Conservation (phyloP, 2,888 invertebrate genomes). For the Rhagonycha fulva region DNA sequence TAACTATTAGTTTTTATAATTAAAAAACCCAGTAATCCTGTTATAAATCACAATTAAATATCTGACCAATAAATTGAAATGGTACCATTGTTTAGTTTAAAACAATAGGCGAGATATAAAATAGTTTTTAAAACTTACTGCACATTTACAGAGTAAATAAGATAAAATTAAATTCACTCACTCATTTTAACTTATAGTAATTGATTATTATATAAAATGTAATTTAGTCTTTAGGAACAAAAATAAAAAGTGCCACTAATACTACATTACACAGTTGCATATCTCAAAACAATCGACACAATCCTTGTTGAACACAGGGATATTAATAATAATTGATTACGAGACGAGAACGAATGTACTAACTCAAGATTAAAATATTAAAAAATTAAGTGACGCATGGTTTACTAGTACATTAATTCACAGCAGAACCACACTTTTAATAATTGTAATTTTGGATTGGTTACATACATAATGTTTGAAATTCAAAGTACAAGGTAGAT, state of each 20-base stretch:
- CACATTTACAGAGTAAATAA: neutral
- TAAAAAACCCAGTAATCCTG: neutral
- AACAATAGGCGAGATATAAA: neutral
- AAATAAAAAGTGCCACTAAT: neutral
- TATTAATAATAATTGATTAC: slow-evolving; percentile 21
- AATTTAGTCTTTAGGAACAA: neutral
- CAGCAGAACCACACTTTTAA: neutral
- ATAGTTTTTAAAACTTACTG: neutral
- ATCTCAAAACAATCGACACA: slow-evolving; percentile 3
- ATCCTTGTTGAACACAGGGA: slow-evolving; percentile 9
- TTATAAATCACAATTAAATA: neutral
- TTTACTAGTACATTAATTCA: neutral
- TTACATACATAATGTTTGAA: neutral
- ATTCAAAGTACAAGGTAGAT: neutral
- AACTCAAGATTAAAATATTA: slow-evolving; percentile 18
- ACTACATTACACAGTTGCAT: neutral
- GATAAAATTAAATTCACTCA: neutral
- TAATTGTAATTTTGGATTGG: neutral
- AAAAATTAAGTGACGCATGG: neutral
- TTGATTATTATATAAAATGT: neutral
- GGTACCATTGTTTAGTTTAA: neutral
- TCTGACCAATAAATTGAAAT: neutral
- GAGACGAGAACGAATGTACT: slow-evolving; percentile 9
- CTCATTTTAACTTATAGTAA: neutral
- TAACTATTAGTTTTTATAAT: too few species aligned